Conservation (phyloP, 2,797 vertebrate species). For the Monodelphis domestica region DNA sequence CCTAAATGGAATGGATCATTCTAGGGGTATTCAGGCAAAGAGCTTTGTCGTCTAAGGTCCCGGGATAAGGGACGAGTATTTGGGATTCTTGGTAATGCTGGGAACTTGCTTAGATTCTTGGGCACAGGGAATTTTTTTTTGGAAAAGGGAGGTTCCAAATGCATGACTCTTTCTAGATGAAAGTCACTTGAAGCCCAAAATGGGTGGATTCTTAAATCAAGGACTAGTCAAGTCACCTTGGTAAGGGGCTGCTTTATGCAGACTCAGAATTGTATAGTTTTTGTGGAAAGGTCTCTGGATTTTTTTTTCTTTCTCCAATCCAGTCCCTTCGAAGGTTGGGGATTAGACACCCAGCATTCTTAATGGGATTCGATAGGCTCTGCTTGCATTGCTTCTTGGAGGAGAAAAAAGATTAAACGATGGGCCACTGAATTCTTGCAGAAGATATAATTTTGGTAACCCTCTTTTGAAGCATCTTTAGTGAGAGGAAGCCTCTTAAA, state of each 20-base stretch:
- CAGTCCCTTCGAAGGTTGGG: background rate
- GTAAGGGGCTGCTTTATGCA: background rate
- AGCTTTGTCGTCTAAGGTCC: background rate
- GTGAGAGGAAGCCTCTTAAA: background rate
- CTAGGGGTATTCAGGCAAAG: background rate
- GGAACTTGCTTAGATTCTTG: background rate
- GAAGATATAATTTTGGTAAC: background rate
- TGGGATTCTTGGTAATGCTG: background rate
- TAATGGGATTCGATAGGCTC: background rate
- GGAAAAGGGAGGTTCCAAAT: background rate
- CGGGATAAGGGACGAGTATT: background rate
- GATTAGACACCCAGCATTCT: background rate
- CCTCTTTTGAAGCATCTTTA: background rate
- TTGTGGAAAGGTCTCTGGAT: background rate
- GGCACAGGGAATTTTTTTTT: background rate
- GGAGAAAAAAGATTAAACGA: background rate
- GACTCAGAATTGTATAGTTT: background rate
- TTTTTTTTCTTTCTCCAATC: background rate
- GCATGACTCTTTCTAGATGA: background rate
- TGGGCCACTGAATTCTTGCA: background rate
- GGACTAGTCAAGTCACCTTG: background rate
- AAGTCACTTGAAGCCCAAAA: background rate
- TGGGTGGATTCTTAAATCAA: background rate
- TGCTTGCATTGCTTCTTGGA: background rate
- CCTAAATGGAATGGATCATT: background rate